phyloP scores from a whole-genome alignment of 2,113 vertebrate species.

The Oryzias curvinotus region DNA sequence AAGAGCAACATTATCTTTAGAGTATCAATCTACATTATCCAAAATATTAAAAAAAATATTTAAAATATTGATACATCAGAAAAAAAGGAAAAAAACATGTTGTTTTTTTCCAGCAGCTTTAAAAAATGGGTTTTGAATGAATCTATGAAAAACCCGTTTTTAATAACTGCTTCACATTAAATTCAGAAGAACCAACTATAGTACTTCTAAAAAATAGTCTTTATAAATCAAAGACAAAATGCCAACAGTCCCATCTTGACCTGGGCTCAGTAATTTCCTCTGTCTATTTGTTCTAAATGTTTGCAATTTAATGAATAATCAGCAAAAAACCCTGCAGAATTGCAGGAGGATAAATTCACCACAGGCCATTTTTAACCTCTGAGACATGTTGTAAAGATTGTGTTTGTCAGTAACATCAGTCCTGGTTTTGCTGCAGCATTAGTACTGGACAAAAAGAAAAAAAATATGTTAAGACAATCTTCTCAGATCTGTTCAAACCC shows the following conservation, averaged over 20 bases:
- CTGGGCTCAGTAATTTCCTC: slow-evolving; percentile 53
- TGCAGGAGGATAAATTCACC: neutral
- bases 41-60: too few relatives aligned
- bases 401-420: slow-evolving; percentile 6
- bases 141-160: slow-evolving; percentile 63
- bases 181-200: slow-evolving; percentile 62
- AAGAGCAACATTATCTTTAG: too few relatives aligned
- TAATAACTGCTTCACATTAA: slow-evolving; percentile 57
- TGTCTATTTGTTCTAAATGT: slow-evolving; percentile 44
- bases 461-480: neutral
- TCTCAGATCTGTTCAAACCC: neutral
- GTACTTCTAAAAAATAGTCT: slow-evolving; percentile 40
- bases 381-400: neutral
- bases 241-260: slow-evolving; percentile 41
- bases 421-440: neutral
- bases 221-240: slow-evolving; percentile 63
- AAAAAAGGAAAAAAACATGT: slow-evolving; percentile 27
- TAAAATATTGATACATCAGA: too few relatives aligned
- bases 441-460: neutral
- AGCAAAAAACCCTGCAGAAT: slow-evolving; percentile 18
- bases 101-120: slow-evolving; percentile 61
- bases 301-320: slow-evolving; percentile 27
- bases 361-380: too few relatives aligned
- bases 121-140: slow-evolving; percentile 60
- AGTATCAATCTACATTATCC: too few relatives aligned